Base-by-base conservation (phyloP, 2,113 vertebrate species). In the Spea bombifrons region DNA sequence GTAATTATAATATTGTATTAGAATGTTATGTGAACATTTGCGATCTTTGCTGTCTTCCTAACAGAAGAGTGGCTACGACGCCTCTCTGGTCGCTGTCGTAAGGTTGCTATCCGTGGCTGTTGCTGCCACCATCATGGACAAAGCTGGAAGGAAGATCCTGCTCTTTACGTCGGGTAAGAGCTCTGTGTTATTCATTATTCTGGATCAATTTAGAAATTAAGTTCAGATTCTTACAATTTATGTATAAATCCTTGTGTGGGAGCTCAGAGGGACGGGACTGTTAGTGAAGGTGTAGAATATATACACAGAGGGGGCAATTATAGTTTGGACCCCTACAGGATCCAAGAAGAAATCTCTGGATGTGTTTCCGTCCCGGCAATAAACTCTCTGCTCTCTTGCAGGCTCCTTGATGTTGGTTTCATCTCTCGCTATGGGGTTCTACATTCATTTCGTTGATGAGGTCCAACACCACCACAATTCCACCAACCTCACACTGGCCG, bases 81-180 rank as follows among this genome's bases (percentile, higher is more conserved):
- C 97, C 0, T 94, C 92, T 43, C 83, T 98, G 0, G 96, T 98
- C 0, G 97, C 95, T 0, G 84, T 81, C 0, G 92, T 97, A 2
- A 90, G 97, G 16, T 90, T 99, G 61, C 3, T 94, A 0, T 95
- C 97, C 0, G 96, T 99, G 59, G 81, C 57, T 0, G 81, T 92
- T 0, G 94, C 97, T 0, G 95, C 96, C 0, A 52, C 83, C 84
- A 88, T 94, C 0, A 97, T 98, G 96, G 97, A 99, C 82, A 94
- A 88, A 85, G 97, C 94, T 0, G 97, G 97, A 48, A 93, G 97
- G 63, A 98, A 96, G 84, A 89, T 92, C 9, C 90, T 99, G 66
- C 94, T 98, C 4, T 98, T 93, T 3, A 81, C 89, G 0, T 99
- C 97, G 0, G 92, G 94, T 95, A 72, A 3, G 83, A 66, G 12